These are phyloP conservation scores for Heloderma charlesbogerti DNA, from an alignment of 2,113 vertebrate species.

Conservation along the genomic window DNA sequence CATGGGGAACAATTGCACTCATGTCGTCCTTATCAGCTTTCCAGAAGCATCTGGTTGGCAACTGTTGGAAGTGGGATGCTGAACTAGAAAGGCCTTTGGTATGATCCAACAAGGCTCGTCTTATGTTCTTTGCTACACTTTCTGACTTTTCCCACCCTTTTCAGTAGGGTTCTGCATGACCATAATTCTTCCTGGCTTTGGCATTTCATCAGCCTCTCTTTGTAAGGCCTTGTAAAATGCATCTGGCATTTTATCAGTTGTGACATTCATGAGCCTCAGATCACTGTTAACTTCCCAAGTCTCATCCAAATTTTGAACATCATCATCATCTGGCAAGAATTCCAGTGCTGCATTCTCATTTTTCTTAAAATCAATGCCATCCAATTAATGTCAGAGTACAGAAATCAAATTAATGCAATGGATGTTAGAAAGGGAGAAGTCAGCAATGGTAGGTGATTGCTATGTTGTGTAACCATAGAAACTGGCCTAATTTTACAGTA, in stretches of 20 bases:
- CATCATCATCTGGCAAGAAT: constrained; percentile 19
- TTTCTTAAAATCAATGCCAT: constrained; percentile 36
- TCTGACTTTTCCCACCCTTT: neutral
- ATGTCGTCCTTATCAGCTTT: neutral
- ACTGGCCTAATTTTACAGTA: constrained; percentile 4
- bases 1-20: neutral
- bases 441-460: neutral
- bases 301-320: constrained; percentile 16
- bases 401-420: constrained; percentile 28
- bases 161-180: neutral
- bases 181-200: neutral
- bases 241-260: constrained; percentile 6
- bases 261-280: constrained; percentile 28
- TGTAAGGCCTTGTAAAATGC: constrained; percentile 12
- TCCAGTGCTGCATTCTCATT: constrained; percentile 19
- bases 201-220: constrained; percentile 4
- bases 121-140: neutral
- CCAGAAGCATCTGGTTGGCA: neutral
- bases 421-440: constrained; percentile 13
- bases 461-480: constrained; percentile 35
- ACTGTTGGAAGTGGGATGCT: neutral
- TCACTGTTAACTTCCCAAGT: constrained; percentile 21
- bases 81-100: neutral
- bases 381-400: constrained; percentile 34
- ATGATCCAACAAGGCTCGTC: neutral